Evolutionary conservation across 2,797 vertebrate genomes (phyloP).

Genomic region (Oophaga sylvatica): DNA sequence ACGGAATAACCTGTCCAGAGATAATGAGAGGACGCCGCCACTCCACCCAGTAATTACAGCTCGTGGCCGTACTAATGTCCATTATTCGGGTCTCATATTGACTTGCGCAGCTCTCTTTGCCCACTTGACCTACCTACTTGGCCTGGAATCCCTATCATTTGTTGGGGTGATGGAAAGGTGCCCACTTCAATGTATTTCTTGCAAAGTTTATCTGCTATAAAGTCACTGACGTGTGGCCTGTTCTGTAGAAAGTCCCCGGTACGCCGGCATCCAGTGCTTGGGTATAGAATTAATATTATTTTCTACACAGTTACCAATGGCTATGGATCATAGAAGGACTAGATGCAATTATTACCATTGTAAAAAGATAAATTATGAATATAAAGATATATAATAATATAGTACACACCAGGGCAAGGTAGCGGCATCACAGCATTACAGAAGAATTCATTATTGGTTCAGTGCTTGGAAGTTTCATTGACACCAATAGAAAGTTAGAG

Average conservation of each 20-base stretch:
- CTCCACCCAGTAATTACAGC: not conserved
- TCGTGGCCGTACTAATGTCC: not conserved
- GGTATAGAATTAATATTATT: not conserved
- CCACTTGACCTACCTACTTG: not conserved
- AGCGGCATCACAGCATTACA: not conserved
- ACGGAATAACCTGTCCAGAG: not conserved
- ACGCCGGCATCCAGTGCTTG: not conserved
- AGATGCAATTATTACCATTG: not conserved
- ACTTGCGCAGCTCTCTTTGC: not conserved
- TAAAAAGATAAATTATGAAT: not conserved
- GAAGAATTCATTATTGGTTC: not conserved
- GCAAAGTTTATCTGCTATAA: not conserved
- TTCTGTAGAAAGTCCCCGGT: not conserved
- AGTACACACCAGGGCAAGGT: not conserved
- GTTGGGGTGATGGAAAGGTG: not conserved
- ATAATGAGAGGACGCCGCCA: not conserved
- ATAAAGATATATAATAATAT: not conserved
- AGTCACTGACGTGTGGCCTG: not conserved
- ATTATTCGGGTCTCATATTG: not conserved
- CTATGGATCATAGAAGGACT: not conserved
- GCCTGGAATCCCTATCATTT: not conserved
- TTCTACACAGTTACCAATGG: not conserved
- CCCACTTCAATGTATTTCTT: not conserved
- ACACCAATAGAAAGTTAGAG: not conserved
- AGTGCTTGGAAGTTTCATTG: not conserved